These are phyloP conservation scores for Azorinus chamasolen DNA, from an alignment of 2,888 invertebrate species.

Conservation along the genomic window DNA sequence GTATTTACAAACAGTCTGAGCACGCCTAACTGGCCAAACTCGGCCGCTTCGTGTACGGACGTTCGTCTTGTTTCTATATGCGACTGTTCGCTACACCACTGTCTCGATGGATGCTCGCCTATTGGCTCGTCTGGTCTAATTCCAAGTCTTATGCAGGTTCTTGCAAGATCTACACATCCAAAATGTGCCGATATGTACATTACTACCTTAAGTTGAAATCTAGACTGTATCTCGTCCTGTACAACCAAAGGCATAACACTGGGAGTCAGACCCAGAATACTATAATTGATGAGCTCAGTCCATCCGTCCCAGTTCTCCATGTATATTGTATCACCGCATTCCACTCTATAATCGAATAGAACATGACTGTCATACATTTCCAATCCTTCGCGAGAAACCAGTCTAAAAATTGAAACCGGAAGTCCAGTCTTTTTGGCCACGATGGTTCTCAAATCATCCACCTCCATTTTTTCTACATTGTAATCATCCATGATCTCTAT, in stretches of 20 bases:
- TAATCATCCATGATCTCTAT: slow-evolving; percentile 79
- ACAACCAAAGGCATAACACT: slow-evolving; percentile 80
- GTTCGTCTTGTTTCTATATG: slow-evolving; percentile 82
- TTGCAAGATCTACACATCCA: slow-evolving; percentile 84
- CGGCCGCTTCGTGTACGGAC: slow-evolving; percentile 84
- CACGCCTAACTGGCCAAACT: slow-evolving; percentile 82
- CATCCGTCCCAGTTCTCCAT: slow-evolving; percentile 86
- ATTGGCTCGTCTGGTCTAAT: slow-evolving; percentile 84
- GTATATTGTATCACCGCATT: slow-evolving; percentile 76
- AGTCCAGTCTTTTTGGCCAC: slow-evolving; percentile 84
- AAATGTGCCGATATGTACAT: slow-evolving; percentile 84
- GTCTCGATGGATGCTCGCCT: slow-evolving; percentile 83
- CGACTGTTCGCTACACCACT: slow-evolving; percentile 81
- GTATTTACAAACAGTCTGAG: slow-evolving; percentile 83
- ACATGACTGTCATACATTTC: slow-evolving; percentile 84
- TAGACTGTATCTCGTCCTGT: slow-evolving; percentile 78
- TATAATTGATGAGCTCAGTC: slow-evolving; percentile 83
- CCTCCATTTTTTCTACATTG: slow-evolving; percentile 73
- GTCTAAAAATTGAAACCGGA: slow-evolving; percentile 84
- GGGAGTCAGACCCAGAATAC: slow-evolving; percentile 82
- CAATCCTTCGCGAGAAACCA: slow-evolving; percentile 73
- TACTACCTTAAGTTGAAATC: slow-evolving; percentile 85
- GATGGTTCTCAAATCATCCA: slow-evolving; percentile 80
- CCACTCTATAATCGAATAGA: slow-evolving; percentile 82
- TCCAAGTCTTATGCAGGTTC: slow-evolving; percentile 77